Percentiles rank a stretch among this genome's conserved stretches.
phyloP scores from a whole-genome alignment of 92 coral and sea anemone species.

The Zoanthus sansibaricus region DNA sequence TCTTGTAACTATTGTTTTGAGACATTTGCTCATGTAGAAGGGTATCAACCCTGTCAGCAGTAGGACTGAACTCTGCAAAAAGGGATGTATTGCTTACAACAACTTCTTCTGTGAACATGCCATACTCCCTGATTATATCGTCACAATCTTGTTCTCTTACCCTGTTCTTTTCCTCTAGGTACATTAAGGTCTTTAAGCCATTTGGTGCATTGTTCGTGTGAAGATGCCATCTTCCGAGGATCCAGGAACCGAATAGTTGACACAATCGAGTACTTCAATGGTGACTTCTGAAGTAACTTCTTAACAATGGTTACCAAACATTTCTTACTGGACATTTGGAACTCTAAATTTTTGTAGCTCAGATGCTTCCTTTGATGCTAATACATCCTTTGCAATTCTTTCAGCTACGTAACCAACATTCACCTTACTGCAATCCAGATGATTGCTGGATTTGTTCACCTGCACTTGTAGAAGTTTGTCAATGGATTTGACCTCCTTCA shows the following conservation, averaged over 20 bases:
- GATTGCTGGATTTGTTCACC: slow-evolving; percentile 32
- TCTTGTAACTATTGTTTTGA: slow-evolving; percentile 11
- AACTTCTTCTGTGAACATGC: too few relatives aligned
- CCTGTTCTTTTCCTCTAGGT: not conserved
- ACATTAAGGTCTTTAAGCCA: too few relatives aligned
- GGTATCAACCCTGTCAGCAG: slow-evolving; percentile 1
- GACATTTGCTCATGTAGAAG: slow-evolving; percentile 29
- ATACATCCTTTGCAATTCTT: slow-evolving; percentile 6
- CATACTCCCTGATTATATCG: slow-evolving; percentile 28
- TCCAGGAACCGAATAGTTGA: slow-evolving; percentile 35
- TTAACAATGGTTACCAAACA: slow-evolving; percentile 28
- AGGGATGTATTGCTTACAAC: not conserved
- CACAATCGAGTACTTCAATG: not conserved
- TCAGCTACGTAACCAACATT: slow-evolving; percentile 21
- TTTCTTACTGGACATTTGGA: slow-evolving; percentile 33
- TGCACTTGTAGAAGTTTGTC: slow-evolving; percentile 27
- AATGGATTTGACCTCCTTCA: slow-evolving; percentile 3
- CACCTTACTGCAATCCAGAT: slow-evolving; percentile 19
- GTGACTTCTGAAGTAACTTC: slow-evolving; percentile 28
- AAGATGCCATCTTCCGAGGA: slow-evolving; percentile 25
- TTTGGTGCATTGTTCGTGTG: not conserved
- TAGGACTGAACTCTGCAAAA: slow-evolving; percentile 19
- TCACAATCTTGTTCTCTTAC: slow-evolving; percentile 43
- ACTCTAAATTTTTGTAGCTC: slow-evolving; percentile 20
- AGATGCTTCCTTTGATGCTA: slow-evolving; percentile 32